A percentile compares a stretch with the other conserved stretches of the same genome.
Conservation (phyloP, 2,888 invertebrate genomes). For the Drosophila recens region DNA sequence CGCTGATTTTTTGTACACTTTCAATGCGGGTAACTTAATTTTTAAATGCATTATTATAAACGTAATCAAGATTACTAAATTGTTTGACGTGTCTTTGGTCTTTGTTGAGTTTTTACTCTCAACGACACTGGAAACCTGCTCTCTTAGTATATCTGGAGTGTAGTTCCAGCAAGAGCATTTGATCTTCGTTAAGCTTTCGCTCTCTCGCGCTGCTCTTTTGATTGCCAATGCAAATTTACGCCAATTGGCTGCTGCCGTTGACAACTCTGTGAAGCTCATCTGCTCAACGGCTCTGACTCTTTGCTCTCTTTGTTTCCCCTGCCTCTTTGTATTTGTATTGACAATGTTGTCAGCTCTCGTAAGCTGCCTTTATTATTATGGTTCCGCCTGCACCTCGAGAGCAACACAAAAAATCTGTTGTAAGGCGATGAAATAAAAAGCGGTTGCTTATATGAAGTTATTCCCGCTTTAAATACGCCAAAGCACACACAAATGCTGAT, state of each 20-base stretch:
- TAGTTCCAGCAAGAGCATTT: constrained; percentile 26
- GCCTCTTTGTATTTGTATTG: constrained; percentile 59
- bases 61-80: background rate
- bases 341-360: constrained; percentile 75
- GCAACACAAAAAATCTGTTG: constrained; percentile 32
- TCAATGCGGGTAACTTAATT: constrained; percentile 1
- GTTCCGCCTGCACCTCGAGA: constrained; percentile 25
- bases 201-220: constrained; percentile 35
- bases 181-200: constrained; percentile 21
- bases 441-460: constrained; percentile 70
- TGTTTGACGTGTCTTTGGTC: background rate
- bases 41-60: background rate
- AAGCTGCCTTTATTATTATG: constrained; percentile 76
- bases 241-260: constrained; percentile 68
- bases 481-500: constrained; percentile 49
- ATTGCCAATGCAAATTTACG: constrained; percentile 71
- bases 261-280: constrained; percentile 53
- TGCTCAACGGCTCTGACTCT: constrained; percentile 29
- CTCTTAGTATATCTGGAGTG: background rate
- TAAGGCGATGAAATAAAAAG: constrained; percentile 74
- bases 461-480: constrained; percentile 63
- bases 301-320: background rate
- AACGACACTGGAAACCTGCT: background rate
- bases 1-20: constrained; percentile 32
- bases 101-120: background rate